phyloP scores from a whole-genome alignment of 1,140 invertebrate species.

The Oncopeltus fasciatus region DNA sequence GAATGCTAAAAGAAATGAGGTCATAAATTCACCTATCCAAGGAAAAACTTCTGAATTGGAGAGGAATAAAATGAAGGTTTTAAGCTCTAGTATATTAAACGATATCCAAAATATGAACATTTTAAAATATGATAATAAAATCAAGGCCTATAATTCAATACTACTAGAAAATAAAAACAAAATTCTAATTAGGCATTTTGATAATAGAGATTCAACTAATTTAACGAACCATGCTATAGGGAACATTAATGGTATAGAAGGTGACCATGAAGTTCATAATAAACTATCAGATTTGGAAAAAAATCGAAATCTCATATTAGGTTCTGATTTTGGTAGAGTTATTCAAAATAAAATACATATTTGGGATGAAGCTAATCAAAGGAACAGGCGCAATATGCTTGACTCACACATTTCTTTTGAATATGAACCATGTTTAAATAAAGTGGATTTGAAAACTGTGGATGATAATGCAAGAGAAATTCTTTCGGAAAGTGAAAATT shows the following conservation, averaged over 20 bases:
- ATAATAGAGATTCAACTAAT: too few relatives aligned
- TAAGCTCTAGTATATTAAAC: not conserved
- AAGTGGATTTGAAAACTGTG: not conserved
- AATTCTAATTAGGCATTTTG: too few relatives aligned
- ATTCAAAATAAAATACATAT: not conserved
- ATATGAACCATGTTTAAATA: too few relatives aligned
- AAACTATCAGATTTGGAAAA: not conserved
- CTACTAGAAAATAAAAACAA: not conserved
- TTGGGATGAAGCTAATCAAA: not conserved
- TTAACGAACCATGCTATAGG: too few relatives aligned
- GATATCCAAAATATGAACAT: not conserved
- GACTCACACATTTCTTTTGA: not conserved
- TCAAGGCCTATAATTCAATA: not conserved
- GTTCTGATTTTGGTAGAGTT: not conserved
- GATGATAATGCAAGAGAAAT: not conserved
- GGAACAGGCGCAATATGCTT: not conserved
- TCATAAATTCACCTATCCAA: not conserved
- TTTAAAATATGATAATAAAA: not conserved
- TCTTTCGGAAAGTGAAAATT: not conserved
- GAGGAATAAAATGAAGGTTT: not conserved
- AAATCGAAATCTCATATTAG: not conserved
- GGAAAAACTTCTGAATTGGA: not conserved
- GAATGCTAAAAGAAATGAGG: not conserved
- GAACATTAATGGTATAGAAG: not conserved
- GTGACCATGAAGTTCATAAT: not conserved